Base-by-base conservation (phyloP, 2,797 vertebrate species). In the Glyptemys insculpta region DNA sequence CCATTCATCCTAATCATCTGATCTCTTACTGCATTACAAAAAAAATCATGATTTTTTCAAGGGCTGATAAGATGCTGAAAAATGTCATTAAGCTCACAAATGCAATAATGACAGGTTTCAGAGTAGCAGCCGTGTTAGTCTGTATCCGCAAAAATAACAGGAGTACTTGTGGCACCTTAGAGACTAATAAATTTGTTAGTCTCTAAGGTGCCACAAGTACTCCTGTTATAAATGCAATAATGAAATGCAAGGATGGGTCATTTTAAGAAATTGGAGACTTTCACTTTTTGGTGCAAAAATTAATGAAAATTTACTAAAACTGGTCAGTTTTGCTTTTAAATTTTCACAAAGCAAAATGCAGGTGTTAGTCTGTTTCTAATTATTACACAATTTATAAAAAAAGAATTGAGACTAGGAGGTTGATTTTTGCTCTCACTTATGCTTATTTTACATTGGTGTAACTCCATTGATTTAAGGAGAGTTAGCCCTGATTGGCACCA, bases 1-100 rank as follows among this genome's bases (percentile, higher is more conserved):
- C 7, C 12, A n/a, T 47, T 88, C 27, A 83, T 6, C 54, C 44
- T 34, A 23, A 16, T 4, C 0, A 0, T 11, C 1, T 83, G 37
- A 80, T 72, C 53, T 79, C 65, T 49, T 53, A 47, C 12, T 44
- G 41, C 47, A 57, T 59, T 79, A 76, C 4, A 85, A 47, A 56
- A 76, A 34, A 53, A 11, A 80, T 14, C 49, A 37, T 27, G 27
- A 57, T 15, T 49, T 93, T 93, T 41, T 92, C 41, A 54, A 65
- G 16, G 8, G 83, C 83, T 79, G 21, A 53, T 79, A 44, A 92
- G 90, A 91, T 18, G 12, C 41, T 1, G 3, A 14, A 14, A 12
- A 44, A 21, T 44, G 72, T 62, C 57, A 3, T 72, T 91, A 68
- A 37, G 16, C 62, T 68, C 62, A 68, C 18, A 37, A n/a, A 37